A percentile compares a stretch with the other conserved stretches of the same genome.
Conservation (phyloP, 2,797 vertebrate genomes). For the Vultur gryphus region DNA sequence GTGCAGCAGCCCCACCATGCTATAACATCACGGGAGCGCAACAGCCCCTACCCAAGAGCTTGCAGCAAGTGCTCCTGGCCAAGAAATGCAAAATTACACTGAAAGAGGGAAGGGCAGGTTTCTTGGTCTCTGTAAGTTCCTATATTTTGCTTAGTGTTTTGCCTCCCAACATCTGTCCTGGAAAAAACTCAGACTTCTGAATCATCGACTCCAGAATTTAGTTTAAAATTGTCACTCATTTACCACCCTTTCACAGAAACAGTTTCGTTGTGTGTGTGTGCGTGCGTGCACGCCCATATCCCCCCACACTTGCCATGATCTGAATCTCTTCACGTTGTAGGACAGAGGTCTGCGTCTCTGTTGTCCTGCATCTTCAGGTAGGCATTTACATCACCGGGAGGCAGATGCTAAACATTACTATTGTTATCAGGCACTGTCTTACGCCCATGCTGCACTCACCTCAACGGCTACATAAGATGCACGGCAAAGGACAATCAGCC, state of each 20-base stretch:
- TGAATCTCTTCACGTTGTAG: background rate
- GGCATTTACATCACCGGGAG: background rate
- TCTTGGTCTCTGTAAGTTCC: background rate
- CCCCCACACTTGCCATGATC: background rate
- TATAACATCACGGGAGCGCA: background rate
- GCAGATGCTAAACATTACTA: background rate
- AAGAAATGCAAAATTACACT: background rate
- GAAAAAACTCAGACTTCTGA: background rate
- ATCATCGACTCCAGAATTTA: background rate
- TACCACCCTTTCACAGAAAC: background rate
- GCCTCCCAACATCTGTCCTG: background rate
- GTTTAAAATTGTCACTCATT: background rate
- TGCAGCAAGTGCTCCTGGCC: background rate
- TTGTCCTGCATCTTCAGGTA: background rate
- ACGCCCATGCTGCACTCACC: accelerated
- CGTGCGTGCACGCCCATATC: background rate
- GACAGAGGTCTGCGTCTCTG: background rate
- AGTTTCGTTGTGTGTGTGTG: background rate
- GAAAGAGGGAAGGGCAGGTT: background rate
- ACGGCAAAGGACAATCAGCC: constrained; percentile 21
- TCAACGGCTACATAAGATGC: background rate
- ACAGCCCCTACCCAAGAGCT: background rate
- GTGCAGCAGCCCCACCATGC: background rate
- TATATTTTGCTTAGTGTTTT: background rate
- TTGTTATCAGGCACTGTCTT: background rate